Conservation (phyloP, 2,113 vertebrate species). For the Triplophysa dalaica region DNA sequence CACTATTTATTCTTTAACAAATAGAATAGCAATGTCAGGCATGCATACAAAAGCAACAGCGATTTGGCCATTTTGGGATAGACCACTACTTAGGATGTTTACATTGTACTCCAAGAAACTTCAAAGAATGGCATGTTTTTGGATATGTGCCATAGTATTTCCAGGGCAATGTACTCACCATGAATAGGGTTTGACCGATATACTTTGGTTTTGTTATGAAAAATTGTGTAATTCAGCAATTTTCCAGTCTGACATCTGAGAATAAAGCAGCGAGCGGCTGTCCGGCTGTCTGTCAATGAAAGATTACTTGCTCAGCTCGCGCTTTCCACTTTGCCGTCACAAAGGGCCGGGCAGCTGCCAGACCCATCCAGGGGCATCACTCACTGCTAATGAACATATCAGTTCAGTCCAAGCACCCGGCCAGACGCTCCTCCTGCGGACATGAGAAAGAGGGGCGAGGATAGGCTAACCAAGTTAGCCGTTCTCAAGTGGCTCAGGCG, state of each 20-base stretch:
- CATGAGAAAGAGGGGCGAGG: constrained; percentile 35
- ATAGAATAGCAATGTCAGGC: too few relatives aligned
- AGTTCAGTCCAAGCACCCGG: constrained; percentile 60
- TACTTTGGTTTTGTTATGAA: constrained; percentile 1
- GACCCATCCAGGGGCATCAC: constrained; percentile 56
- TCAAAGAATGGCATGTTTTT: too few relatives aligned
- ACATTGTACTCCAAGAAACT: too few relatives aligned
- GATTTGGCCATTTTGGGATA: too few relatives aligned
- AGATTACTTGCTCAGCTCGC: constrained; percentile 47
- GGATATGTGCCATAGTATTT: too few relatives aligned
- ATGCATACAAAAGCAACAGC: too few relatives aligned
- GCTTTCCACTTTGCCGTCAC: constrained; percentile 37
- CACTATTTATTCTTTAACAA: too few relatives aligned
- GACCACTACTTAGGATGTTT: too few relatives aligned
- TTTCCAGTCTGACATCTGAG: constrained; percentile 39
- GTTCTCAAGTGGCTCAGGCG: constrained; percentile 43
- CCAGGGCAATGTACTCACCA: background rate
- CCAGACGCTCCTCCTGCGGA: constrained; percentile 42
- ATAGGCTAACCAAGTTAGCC: constrained; percentile 54
- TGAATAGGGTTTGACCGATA: background rate
- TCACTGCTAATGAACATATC: constrained; percentile 70
- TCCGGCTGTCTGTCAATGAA: constrained; percentile 53
- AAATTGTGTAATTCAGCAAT: constrained; percentile 42
- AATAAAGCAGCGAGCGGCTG: constrained; percentile 42
- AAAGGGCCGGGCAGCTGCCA: constrained; percentile 52